Percentiles rank a stretch among this genome's conserved stretches.
Conservation (phyloP, 1,140 invertebrate species). For the Andrena cerasifolii region DNA sequence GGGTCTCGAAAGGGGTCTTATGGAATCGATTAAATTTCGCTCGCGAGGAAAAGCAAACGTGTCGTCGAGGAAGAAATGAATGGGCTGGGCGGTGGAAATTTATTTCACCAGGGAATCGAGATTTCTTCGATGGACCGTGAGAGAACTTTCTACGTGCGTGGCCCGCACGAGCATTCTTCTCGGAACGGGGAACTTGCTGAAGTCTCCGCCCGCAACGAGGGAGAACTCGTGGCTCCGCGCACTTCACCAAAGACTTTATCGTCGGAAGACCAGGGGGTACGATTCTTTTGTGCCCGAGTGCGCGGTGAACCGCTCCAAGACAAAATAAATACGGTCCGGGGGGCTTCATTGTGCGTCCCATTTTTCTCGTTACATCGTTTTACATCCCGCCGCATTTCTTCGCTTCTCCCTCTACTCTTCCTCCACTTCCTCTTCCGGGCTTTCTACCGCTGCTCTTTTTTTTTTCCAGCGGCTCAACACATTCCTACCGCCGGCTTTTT, state of each 20-base stretch:
- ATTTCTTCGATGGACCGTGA: slow-evolving; percentile 23
- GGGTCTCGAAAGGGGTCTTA: not conserved
- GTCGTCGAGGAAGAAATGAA: slow-evolving; percentile 16
- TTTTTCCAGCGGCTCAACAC: not conserved
- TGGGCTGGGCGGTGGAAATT: slow-evolving; percentile 14
- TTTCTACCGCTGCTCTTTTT: not conserved
- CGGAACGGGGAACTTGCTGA: slow-evolving; percentile 42
- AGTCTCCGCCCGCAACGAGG: slow-evolving; percentile 32
- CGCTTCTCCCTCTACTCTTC: not conserved
- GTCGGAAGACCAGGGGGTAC: slow-evolving; percentile 8
- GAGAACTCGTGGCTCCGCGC: slow-evolving; percentile 10
- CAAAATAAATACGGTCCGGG: slow-evolving; percentile 48
- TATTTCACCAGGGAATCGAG: slow-evolving; percentile 31
- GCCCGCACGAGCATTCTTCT: slow-evolving; percentile 2
- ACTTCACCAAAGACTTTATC: slow-evolving; percentile 47
- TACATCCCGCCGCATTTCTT: not conserved
- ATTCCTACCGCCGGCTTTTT: not conserved
- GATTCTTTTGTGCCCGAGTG: slow-evolving; percentile 48
- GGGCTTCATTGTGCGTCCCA: slow-evolving; percentile 19
- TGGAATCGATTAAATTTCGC: slow-evolving; percentile 14
- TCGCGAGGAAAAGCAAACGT: not conserved
- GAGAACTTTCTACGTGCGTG: slow-evolving; percentile 48
- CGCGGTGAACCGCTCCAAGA: slow-evolving; percentile 31
- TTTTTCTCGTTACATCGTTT: slow-evolving; percentile 30
- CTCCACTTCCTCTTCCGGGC: not conserved